Evolutionary conservation across 2,888 invertebrate species (phyloP), one percentile per base, ranked within the genome.

Genomic region (Lagria hirta): DNA sequence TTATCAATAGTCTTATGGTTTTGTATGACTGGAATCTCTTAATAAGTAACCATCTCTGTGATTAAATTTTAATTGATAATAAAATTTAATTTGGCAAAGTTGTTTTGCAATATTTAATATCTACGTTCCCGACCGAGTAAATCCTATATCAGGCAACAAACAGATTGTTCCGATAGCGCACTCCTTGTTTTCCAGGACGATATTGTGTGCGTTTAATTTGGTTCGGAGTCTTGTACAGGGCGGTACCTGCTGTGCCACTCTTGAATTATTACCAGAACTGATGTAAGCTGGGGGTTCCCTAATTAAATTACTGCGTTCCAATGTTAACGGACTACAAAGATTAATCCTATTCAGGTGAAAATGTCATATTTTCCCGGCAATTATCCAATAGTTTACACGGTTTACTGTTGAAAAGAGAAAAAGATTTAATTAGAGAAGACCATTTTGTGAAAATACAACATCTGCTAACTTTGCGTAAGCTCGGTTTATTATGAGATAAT

Each of bases 181-280:
- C 49, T 49, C 49, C 51, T 40, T 29, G 51, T 54, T 52, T 49
- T 52, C n/a, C 47, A 46, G 44, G 42, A 42, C 41, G 44, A 35
- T 52, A 48, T 52, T 54, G 54, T 54, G 52, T 54, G 50, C 54
- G 48, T 51, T 54, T 52, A 52, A 54, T 54, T 51, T 50, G 37
- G 49, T 48, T 50, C 23, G 18, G 36, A 43, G 30, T 30, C 43
- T 29, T 43, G 41, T 46, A 46, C 41, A 36, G 46, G 46, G 46
- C 42, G 41, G 46, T 42, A 42, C 30, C 42, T 36, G 14, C 33
- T 30, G 29, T 38, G 38, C 30, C 30, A 30, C 38, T 46, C 36
- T 42, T 36, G 46, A 46, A 42, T 46, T 42, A 46, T 42, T 32
- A 46, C 41, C 26, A 41, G 42, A 42, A 46, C 28, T 46, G 46